A percentile compares a stretch with the other conserved stretches of the same genome.
Conservation (phyloP, 1,140 invertebrate species). For the Stegodyphus mimosarum region DNA sequence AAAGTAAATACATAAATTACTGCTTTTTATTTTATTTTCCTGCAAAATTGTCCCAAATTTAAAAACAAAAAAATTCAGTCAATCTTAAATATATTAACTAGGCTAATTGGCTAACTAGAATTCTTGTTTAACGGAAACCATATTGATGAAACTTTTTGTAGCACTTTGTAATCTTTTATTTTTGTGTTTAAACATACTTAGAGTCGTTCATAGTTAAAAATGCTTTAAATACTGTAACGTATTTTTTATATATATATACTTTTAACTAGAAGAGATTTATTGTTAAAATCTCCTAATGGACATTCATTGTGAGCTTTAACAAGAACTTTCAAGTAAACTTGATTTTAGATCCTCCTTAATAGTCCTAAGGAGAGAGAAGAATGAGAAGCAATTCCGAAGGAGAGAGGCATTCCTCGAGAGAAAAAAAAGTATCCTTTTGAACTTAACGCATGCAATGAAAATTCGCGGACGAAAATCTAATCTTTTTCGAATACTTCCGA, state of each 20-base stretch:
- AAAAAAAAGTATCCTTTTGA: conserved; percentile 43
- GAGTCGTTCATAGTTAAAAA: background rate
- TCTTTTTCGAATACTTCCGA: too few species aligned
- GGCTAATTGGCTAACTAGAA: too few species aligned
- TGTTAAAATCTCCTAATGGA: conserved; percentile 21
- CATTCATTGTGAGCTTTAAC: background rate
- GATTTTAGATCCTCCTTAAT: conserved; percentile 51
- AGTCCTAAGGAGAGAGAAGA: conserved; percentile 19
- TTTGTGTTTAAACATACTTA: background rate
- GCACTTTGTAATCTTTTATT: background rate
- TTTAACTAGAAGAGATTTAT: conserved; percentile 12
- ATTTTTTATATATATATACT: conserved; percentile 6
- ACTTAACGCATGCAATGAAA: conserved; percentile 23
- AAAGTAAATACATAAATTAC: too few species aligned
- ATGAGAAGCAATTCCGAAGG: conserved; percentile 51
- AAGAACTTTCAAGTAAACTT: conserved; percentile 49
- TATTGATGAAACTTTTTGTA: background rate
- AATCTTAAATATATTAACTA: too few species aligned
- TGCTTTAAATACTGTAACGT: background rate
- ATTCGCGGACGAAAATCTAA: background rate
- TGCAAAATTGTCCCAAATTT: too few species aligned
- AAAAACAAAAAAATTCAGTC: too few species aligned
- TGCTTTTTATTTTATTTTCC: too few species aligned
- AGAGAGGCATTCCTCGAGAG: conserved; percentile 9
- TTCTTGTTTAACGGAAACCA: too few species aligned